Evolutionary conservation across 2,113 vertebrate species (phyloP).

Genomic region (Syngnathus scovelli): DNA sequence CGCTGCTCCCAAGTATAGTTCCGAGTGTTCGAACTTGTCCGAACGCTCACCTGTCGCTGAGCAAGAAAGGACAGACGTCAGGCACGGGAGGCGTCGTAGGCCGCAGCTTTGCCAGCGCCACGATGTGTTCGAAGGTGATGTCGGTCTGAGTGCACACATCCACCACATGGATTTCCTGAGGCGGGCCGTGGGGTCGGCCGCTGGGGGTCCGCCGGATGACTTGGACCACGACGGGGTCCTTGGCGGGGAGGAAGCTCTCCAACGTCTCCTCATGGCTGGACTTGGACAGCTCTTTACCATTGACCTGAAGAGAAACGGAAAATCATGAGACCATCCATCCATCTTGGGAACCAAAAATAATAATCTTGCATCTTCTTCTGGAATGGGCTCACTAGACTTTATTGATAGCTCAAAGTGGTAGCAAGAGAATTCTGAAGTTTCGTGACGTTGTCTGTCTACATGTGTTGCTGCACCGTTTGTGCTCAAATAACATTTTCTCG

Average conservation of each 20-base stretch:
- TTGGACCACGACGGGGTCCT: constrained; percentile 93
- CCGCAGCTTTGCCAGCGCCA: constrained; percentile 90
- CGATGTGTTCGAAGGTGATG: constrained; percentile 96
- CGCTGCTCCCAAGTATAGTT: neutral
- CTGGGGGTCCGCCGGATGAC: constrained; percentile 85
- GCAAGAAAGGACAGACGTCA: constrained; percentile 91
- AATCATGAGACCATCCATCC: neutral
- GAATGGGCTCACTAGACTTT: too few species aligned
- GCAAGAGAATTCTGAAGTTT: too few species aligned
- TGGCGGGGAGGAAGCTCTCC: constrained; percentile 85
- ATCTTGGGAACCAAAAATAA: too few species aligned
- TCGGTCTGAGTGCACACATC: constrained; percentile 95
- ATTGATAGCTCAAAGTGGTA: too few species aligned
- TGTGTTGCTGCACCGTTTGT: neutral
- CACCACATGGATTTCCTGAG: constrained; percentile 81
- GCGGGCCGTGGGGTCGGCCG: constrained; percentile 66
- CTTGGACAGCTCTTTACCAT: constrained; percentile 89
- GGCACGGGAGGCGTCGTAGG: constrained; percentile 91
- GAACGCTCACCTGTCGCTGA: constrained; percentile 79
- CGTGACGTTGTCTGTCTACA: too few species aligned
- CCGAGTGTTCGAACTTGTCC: neutral
- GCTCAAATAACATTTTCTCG: neutral
- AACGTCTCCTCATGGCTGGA: constrained; percentile 90
- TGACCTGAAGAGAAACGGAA: constrained; percentile 74
- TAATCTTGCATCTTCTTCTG: too few species aligned